These are phyloP conservation scores for Pteria penguin DNA, from an alignment of 2,888 invertebrate species.

Conservation along the genomic window DNA sequence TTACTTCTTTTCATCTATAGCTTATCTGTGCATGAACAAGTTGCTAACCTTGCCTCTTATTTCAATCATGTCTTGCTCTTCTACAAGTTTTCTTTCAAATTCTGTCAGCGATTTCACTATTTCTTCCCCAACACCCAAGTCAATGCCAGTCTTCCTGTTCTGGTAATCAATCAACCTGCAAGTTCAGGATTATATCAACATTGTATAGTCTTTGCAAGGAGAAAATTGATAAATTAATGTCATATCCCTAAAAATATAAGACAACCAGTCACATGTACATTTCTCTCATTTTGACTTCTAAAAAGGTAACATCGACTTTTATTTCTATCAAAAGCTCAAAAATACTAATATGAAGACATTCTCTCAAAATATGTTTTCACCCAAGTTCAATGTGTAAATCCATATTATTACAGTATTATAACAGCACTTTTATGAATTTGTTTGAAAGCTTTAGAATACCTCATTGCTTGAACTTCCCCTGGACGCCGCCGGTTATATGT, in stretches of 20 bases:
- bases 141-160: constrained; percentile 14
- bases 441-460: constrained; percentile 13
- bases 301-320: neutral
- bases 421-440: neutral
- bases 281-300: neutral
- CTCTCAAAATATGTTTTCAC: neutral
- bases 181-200: constrained; percentile 1
- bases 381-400: neutral
- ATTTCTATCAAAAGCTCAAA: neutral
- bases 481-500: constrained; percentile 18
- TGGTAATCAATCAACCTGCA: constrained; percentile 11
- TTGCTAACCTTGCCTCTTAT: constrained; percentile 20
- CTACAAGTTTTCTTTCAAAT: constrained; percentile 18
- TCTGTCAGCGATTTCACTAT: neutral
- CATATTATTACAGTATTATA: constrained; percentile 14
- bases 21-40: neutral
- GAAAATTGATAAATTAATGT: neutral
- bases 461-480: constrained; percentile 24
- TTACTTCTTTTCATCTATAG: neutral
- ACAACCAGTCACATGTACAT: neutral
- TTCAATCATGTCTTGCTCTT: constrained; percentile 18
- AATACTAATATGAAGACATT: neutral
- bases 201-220: neutral
- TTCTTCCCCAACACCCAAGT: neutral
- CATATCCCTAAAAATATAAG: neutral